phyloP scores from a whole-genome alignment of 2,797 vertebrate species.

The Nasua narica region DNA sequence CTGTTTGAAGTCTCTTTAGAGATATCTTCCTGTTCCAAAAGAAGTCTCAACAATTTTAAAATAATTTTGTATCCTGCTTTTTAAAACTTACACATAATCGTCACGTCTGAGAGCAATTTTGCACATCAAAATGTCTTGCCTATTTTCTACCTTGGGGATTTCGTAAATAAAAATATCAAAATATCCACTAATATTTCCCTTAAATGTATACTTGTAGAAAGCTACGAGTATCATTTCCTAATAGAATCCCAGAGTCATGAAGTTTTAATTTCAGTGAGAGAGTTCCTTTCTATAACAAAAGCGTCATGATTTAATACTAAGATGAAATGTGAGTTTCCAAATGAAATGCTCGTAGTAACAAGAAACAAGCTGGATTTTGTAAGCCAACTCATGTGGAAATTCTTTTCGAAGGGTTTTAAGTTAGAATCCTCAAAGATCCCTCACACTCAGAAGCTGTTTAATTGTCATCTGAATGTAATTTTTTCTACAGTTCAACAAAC shows the following conservation, averaged over 20 bases:
- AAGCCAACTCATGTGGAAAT: constrained; percentile 73
- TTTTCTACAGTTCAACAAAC: constrained; percentile 71
- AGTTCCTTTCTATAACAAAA: constrained; percentile 75
- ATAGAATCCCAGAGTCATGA: constrained; percentile 36
- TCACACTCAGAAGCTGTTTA: constrained; percentile 68
- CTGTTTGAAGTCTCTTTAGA: neutral
- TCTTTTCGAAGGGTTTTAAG: constrained; percentile 65
- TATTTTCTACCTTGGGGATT: neutral
- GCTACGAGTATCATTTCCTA: constrained; percentile 1
- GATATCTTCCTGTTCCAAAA: neutral
- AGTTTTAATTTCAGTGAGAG: constrained; percentile 30
- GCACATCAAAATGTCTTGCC: neutral
- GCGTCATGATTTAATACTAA: constrained; percentile 54
- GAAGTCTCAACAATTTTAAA: neutral
- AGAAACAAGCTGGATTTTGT: constrained; percentile 70
- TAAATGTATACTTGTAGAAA: constrained; percentile 8
- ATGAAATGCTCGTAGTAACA: constrained; percentile 57
- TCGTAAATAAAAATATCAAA: constrained; percentile 59
- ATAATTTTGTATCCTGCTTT: neutral
- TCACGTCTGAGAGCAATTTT: neutral
- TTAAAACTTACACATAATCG: neutral
- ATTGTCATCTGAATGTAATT: constrained; percentile 68
- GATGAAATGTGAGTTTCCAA: constrained; percentile 74
- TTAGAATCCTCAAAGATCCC: constrained; percentile 64
- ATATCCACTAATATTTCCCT: neutral